Base-by-base conservation (phyloP, 1,140 invertebrate species). In the Mamestra configurata region DNA sequence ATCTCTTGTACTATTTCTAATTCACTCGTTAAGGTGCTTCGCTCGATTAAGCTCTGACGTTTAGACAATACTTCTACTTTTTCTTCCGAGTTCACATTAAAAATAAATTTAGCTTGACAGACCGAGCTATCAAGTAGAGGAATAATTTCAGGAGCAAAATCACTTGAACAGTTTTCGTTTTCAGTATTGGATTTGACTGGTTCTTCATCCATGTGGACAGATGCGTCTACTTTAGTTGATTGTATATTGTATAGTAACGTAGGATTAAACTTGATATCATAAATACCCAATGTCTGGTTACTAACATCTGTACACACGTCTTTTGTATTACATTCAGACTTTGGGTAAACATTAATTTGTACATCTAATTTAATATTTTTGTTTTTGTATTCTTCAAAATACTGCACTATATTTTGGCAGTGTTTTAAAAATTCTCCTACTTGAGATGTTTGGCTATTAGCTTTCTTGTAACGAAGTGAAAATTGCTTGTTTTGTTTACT, bases 291-390 rank as follows among this genome's bases (percentile, higher is more conserved):
- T 64, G 66, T 22, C 37, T 73, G n/a, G 11, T 79, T 53, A 57
- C 70, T 82, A 27, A 64, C 61, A 61, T 64, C 64, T 13, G 64
- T 80, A 40, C 57, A 55, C 37, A 64, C 49, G 66, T 81, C 49
- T 66, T 70, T 82, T 24, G 20, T 61, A 15, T 72, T 22, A 40
- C 40, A 64, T 27, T 78, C 71, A n/a, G 4, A 7, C 10, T 24
- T 35, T 35, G 88, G 84, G 35, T 80, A 80, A 8, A 93, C 70
- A 46, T 88, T 92, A 6, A 92, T 79, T 55, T 86, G 81, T 68
- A 93, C 82, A 57, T 92, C 87, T 31, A 93, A 61, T 82, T 88
- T 90, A 20, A 93, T 73, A 79, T 90, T 82, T 20, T 82, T 88
- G 20, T 80, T 82, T 46, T 84, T 75, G 59, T 79, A 82, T 35